phyloP scores from a whole-genome alignment of 1,140 invertebrate genomes.

The Chrysomallon squamiferum region DNA sequence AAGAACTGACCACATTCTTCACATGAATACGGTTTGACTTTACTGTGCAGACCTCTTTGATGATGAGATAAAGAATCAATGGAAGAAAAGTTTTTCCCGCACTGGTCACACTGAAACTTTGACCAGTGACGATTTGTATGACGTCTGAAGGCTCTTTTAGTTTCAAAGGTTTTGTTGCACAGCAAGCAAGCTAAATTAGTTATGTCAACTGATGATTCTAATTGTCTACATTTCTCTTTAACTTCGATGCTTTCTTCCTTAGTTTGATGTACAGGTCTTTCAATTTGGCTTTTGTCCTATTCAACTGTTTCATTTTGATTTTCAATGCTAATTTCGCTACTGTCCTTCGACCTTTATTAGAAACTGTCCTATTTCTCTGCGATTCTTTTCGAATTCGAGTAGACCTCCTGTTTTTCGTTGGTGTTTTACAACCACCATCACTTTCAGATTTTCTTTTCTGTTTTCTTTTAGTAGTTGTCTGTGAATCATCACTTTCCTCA shows the following conservation, averaged over 20 bases:
- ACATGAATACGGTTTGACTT: constrained; percentile 68
- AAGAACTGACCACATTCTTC: constrained; percentile 68
- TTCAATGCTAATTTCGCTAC: constrained; percentile 4
- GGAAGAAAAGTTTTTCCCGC: constrained; percentile 67
- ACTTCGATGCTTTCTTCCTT: constrained; percentile 4
- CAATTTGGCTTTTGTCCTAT: constrained; percentile 8
- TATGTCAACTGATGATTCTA: background rate
- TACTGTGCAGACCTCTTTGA: constrained; percentile 59
- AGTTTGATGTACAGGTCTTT: constrained; percentile 13
- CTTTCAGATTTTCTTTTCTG: too few relatives aligned
- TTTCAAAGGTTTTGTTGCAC: constrained; percentile 89
- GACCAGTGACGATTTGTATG: constrained; percentile 81
- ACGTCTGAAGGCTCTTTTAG: constrained; percentile 88
- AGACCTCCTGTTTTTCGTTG: constrained; percentile 5
- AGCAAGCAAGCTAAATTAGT: constrained; percentile 69
- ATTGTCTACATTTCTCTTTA: constrained; percentile 1
- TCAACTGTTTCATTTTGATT: constrained; percentile 12
- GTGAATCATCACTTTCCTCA: too few relatives aligned
- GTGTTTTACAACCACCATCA: background rate
- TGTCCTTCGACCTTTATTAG: background rate
- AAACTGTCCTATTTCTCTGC: background rate
- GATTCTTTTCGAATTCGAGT: constrained; percentile 1
- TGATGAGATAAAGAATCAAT: constrained; percentile 67
- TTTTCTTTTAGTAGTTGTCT: too few relatives aligned
- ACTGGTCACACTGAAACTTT: constrained; percentile 64